Evolutionary conservation across 2,113 vertebrate species (phyloP).

Genomic region (Capreolus pygargus): DNA sequence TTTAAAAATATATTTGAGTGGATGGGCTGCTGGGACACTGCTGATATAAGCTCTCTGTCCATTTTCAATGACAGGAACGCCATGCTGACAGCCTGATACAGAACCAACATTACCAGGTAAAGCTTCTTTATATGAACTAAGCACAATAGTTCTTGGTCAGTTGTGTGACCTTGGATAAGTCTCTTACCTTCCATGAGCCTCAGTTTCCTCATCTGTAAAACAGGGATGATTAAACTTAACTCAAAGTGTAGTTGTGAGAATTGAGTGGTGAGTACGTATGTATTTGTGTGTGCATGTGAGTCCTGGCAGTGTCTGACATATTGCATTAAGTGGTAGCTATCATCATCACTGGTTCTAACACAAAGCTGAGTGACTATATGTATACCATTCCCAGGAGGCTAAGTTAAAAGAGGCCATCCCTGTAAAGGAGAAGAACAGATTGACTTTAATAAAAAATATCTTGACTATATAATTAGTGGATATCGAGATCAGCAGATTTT

Average conservation of each 20-base stretch:
- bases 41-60: slow-evolving; percentile 22
- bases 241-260: neutral
- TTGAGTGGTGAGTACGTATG: neutral
- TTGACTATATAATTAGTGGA: slow-evolving; percentile 7
- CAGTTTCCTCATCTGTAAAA: slow-evolving; percentile 8
- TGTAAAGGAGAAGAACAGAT: neutral
- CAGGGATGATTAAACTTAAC: neutral
- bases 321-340: neutral
- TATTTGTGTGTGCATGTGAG: neutral
- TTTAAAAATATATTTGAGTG: neutral
- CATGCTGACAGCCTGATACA: slow-evolving; percentile 95
- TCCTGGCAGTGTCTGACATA: neutral
- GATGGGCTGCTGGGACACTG: neutral
- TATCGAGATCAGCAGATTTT: neutral
- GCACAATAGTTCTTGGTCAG: neutral
- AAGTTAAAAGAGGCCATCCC: neutral
- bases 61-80: slow-evolving; percentile 87
- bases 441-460: slow-evolving; percentile 40
- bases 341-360: neutral
- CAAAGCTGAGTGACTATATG: neutral
- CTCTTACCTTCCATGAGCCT: neutral
- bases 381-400: neutral
- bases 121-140: slow-evolving; percentile 2
- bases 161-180: neutral
- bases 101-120: slow-evolving; percentile 97